Base-by-base conservation (phyloP, 2,113 vertebrate species). In the Myotis yumanensis region DNA sequence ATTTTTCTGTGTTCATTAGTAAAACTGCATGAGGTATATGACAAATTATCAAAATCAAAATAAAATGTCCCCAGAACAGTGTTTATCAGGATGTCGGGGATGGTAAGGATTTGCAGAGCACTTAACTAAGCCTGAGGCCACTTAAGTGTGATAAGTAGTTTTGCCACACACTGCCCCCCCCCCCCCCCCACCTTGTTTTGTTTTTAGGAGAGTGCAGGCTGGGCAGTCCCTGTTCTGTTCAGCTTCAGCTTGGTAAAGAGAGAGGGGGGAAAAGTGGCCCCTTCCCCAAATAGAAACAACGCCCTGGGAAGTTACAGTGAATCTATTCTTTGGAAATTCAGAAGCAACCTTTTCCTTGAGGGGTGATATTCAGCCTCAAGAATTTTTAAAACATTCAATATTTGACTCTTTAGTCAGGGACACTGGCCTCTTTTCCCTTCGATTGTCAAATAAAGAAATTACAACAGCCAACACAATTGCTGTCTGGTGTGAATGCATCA, bases 21-120 rank as follows among this genome's bases (percentile, higher is more conserved):
- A 96, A 93, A 94, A 94, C 77, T 51, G 93, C 96, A 95, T 87
- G 95, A 97, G 96, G 91, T 94, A 96, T 97, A 43, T 97, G 94
- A 20, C n/a, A 96, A 92, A 91, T 97, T 98, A 98, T 98, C 98
- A 98, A 98, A 98, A 98, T 77, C 97, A 98, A 98, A 98, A 98
- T 97, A 98, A 96, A 92, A 94, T 2, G 54, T 96, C 95, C 82
- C 93, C 87, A 91, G 97, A 97, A 95, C 89, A 95, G 91, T 91
- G 96, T 97, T 98, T 98, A 98, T 98, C 98, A 96, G 97, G 79
- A 98, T 95, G 97, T 95, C 91, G 92, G 14, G 96, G 97, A 97
- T 91, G 94, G 94, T 68, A 96, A 0, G 96, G 97, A 98, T 98
- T 98, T 98, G 86, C 97, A 97, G 96, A 98, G 84, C 97, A 97